Evolutionary conservation across 1,140 invertebrate genomes (phyloP), one percentile per base, ranked within the genome.

Genomic region (Trichonephila clavata): DNA sequence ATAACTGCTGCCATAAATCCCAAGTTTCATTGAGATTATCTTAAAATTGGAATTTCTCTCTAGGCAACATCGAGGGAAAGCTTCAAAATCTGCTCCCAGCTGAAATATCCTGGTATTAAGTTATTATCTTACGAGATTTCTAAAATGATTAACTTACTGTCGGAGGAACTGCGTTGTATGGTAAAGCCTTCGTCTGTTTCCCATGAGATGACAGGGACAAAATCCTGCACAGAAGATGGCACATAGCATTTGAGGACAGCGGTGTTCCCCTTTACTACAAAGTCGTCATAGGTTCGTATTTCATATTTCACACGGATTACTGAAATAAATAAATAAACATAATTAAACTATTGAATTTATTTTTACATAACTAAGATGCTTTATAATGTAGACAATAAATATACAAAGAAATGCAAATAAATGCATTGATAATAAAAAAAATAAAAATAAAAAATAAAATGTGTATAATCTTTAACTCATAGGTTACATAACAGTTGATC

Each of bases 151-250:
- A 59, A 93, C 92, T 88, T 86, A 94, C 94, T 90, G 43, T 94
- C 92, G 43, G 87, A 63, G 24, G 63, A 57, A 20, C 92, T 92
- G 21, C 81, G 80, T 27, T 91, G 87, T 32, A 94, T 90, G 20
- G 60, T 93, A 57, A 86, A 87, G 8, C 91, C 91, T 94, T 97
- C 96, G 94, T 96, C 96, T 60, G 97, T 96, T 95, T 97, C 97
- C 98, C 98, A 99, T 13, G 98, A 97, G 43, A 98, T 96, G 94
- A 99, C 98, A 94, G 97, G 97, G 43, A 99, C 98, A 96, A 99
- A 99, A 96, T 99, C 98, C 77, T 98, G 97, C 80, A 99, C 98
- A 96, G 98, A 99, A 77, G 98, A 98, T 27, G 98, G 98, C 94
- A 95, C 94, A 39, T 94, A 93, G 84, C 94, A 95, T 63, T 94